phyloP scores from a whole-genome alignment of 2,797 vertebrate genomes.

The Strix occidentalis region DNA sequence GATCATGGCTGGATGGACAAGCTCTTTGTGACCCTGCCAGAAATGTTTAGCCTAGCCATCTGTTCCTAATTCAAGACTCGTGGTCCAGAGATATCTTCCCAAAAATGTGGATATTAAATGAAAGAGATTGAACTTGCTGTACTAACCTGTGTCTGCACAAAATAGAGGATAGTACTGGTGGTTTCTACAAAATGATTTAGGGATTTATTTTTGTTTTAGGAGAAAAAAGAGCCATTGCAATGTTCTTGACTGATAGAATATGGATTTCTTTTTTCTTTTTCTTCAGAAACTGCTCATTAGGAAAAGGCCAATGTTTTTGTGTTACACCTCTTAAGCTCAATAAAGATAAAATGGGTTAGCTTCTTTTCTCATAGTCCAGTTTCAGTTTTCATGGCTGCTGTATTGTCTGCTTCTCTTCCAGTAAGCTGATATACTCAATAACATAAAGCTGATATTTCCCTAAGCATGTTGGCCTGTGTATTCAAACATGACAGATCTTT shows the following conservation, averaged over 20 bases:
- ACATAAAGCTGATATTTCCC: neutral
- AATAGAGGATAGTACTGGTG: neutral
- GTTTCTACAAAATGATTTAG: neutral
- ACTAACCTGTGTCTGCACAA: neutral
- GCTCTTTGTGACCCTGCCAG: neutral
- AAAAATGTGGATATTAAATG: neutral
- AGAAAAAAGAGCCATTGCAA: neutral
- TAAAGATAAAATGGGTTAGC: neutral
- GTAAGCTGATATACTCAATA: neutral
- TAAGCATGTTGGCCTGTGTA: neutral
- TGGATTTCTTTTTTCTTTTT: neutral
- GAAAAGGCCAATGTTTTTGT: neutral
- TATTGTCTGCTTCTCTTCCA: neutral
- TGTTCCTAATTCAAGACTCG: neutral
- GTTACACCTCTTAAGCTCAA: neutral
- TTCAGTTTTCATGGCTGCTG: neutral
- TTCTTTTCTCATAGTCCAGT: neutral
- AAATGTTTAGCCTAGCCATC: neutral
- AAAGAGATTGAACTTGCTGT: neutral
- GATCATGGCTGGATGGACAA: neutral
- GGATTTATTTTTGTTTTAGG: neutral
- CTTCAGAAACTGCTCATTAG: neutral
- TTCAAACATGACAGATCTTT: neutral
- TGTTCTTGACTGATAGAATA: neutral
- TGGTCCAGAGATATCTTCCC: neutral